Evolutionary conservation across 1,140 invertebrate species (phyloP).

Genomic region (Nymphalis io): DNA sequence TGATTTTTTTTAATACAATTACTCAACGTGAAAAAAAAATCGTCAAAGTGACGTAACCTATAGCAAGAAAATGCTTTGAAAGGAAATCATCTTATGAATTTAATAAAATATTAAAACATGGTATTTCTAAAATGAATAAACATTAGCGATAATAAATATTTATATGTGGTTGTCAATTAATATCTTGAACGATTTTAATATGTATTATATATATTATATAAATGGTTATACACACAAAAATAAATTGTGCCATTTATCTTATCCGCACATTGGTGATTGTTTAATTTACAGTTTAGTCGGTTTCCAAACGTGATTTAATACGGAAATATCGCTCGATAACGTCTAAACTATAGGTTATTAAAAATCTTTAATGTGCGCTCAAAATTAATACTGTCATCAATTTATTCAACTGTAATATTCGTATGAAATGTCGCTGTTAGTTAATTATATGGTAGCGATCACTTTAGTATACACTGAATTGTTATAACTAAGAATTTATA

Average conservation of each 20-base stretch:
- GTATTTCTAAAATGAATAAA: conserved; percentile 59
- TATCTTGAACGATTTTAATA: conserved; percentile 52
- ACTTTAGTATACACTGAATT: conserved; percentile 13
- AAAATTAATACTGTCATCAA: neutral
- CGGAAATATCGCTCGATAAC: too few species aligned
- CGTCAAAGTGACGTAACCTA: conserved; percentile 23
- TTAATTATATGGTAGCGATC: conserved; percentile 1
- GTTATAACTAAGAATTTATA: conserved; percentile 25
- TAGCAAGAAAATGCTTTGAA: conserved; percentile 71
- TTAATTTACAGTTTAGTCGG: neutral
- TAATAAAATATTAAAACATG: conserved; percentile 62
- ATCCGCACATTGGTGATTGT: neutral
- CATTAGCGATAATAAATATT: conserved; percentile 63
- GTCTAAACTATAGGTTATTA: neutral
- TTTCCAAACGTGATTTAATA: neutral
- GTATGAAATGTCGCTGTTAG: conserved; percentile 3
- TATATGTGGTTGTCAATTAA: conserved; percentile 72
- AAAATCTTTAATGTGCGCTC: conserved; percentile 1
- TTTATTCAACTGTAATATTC: conserved; percentile 1
- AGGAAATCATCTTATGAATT: conserved; percentile 77
- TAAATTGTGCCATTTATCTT: conserved; percentile 11
- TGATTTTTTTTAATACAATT: too few species aligned
- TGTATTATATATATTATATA: conserved; percentile 30
- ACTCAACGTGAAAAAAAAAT: neutral
- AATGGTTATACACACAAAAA: conserved; percentile 21